Base-by-base conservation (phyloP, 2,888 invertebrate species). In the Elysia crispata region DNA sequence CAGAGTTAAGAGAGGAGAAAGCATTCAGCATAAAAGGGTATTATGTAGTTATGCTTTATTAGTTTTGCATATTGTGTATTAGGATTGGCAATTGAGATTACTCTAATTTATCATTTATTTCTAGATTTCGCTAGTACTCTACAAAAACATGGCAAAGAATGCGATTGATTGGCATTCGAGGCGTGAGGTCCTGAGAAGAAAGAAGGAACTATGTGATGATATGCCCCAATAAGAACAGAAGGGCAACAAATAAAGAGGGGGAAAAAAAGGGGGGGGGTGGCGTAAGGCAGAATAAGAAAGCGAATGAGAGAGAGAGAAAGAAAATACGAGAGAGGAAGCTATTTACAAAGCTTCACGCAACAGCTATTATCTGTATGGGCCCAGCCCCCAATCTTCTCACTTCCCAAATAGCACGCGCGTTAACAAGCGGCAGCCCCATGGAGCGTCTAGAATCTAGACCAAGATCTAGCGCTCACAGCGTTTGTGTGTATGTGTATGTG, bases 391-490 rank as follows among this genome's bases (percentile, higher is more conserved):
- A 73, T 15, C 54, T 67, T n/a, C 54, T 67, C 6, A 28, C 41
- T 8, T 75, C 77, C 18, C 69, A 77, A 31, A 18, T 81, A 23
- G 62, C 74, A 50, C 77, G 83, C 64, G 41, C 41, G 86, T 84
- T 60, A 77, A 86, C 5, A 73, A 83, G 13, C 76, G 83, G 33
- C 85, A 81, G 41, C 84, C 83, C 74, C 86, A 86, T 49, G 81
- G 50, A 1, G 41, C 72, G 41, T 41, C 41, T 3, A 41, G 41
- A 41, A 41, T 41, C 41, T 41, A 41, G 11, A 41, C 41, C 41
- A 41, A 41, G 41, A 25, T 28, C 72, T 50, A 77, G 25, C 25
- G 49, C n/a, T 70, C 64, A 69, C 31, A 75, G 0, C 25, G 49
- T 18, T 83, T 88, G 54, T 88, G 87, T 0, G 41, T 41, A 11